These are phyloP conservation scores for Candoia aspera DNA, from an alignment of 2,113 vertebrate genomes.

Conservation along the genomic window DNA sequence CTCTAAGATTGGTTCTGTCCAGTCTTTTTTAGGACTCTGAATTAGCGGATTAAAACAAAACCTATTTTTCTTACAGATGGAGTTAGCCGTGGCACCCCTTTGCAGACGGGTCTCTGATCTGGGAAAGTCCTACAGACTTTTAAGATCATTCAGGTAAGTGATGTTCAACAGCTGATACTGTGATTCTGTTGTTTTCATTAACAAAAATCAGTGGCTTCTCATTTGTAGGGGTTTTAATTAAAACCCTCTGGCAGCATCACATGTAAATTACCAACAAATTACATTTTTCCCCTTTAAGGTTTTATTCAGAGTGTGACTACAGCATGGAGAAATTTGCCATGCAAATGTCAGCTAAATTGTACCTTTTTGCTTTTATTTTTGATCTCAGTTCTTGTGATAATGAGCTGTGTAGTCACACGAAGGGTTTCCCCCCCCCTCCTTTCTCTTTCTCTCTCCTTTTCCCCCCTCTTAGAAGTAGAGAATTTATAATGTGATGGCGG, in stretches of 20 bases:
- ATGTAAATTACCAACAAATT: slow-evolving; percentile 53
- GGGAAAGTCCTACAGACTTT: slow-evolving; percentile 90
- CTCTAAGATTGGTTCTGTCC: neutral
- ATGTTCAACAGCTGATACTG: neutral
- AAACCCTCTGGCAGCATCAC: slow-evolving; percentile 54
- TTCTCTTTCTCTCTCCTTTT: neutral
- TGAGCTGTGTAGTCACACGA: slow-evolving; percentile 39
- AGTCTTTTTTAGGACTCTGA: neutral
- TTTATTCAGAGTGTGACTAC: slow-evolving; percentile 54
- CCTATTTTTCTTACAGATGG: slow-evolving; percentile 83
- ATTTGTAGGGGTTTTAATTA: slow-evolving; percentile 39
- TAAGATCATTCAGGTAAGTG: slow-evolving; percentile 93
- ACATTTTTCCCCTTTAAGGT: slow-evolving; percentile 40
- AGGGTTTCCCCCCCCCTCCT: slow-evolving; percentile 15
- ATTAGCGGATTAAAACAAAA: neutral
- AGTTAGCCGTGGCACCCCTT: slow-evolving; percentile 90
- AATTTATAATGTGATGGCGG: slow-evolving; percentile 17
- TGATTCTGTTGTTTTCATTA: slow-evolving; percentile 28
- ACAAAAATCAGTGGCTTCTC: slow-evolving; percentile 39
- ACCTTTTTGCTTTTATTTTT: slow-evolving; percentile 59
- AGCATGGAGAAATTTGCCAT: slow-evolving; percentile 63
- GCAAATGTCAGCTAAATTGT: slow-evolving; percentile 55
- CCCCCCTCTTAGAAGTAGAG: slow-evolving; percentile 11
- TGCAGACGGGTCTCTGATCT: slow-evolving; percentile 93
- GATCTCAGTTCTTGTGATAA: slow-evolving; percentile 49